phyloP scores from a whole-genome alignment of 2,797 vertebrate genomes.

The Rhinophrynus dorsalis region DNA sequence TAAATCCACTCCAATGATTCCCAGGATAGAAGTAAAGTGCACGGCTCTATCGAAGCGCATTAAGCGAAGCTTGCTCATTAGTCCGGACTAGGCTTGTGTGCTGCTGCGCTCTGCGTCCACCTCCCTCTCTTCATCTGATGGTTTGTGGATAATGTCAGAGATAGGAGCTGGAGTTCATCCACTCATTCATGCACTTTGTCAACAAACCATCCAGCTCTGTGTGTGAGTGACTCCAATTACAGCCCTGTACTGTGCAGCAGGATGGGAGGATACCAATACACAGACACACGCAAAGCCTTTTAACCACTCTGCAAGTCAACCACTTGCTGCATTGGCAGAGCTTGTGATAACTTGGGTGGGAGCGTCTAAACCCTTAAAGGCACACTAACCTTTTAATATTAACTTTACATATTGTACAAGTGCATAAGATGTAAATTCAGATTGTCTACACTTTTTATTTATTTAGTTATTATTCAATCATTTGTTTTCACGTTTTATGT shows the following conservation, averaged over 20 bases:
- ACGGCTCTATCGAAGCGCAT: not conserved
- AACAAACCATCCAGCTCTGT: slow-evolving; percentile 15
- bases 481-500: too few species aligned
- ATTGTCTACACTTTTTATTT: too few species aligned
- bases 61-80: not conserved
- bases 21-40: slow-evolving; percentile 3
- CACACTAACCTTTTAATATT: not conserved
- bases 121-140: not conserved
- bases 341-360: not conserved
- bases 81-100: not conserved
- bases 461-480: too few species aligned
- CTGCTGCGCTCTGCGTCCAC: not conserved
- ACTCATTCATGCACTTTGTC: slow-evolving; percentile 40
- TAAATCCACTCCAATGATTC: slow-evolving; percentile 3
- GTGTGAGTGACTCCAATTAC: not conserved
- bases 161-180: not conserved
- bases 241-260: not conserved
- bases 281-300: not conserved
- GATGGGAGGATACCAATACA: slow-evolving; percentile 12
- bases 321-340: slow-evolving; percentile 12
- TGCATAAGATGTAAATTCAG: too few species aligned
- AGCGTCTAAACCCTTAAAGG: not conserved
- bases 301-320: not conserved
- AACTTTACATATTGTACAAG: too few species aligned
- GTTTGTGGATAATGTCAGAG: slow-evolving; percentile 12